A percentile compares a stretch with the other conserved stretches of the same genome.
These are phyloP conservation scores for Morinoia aosen DNA, from an alignment of 2,888 invertebrate species.

Conservation along the genomic window DNA sequence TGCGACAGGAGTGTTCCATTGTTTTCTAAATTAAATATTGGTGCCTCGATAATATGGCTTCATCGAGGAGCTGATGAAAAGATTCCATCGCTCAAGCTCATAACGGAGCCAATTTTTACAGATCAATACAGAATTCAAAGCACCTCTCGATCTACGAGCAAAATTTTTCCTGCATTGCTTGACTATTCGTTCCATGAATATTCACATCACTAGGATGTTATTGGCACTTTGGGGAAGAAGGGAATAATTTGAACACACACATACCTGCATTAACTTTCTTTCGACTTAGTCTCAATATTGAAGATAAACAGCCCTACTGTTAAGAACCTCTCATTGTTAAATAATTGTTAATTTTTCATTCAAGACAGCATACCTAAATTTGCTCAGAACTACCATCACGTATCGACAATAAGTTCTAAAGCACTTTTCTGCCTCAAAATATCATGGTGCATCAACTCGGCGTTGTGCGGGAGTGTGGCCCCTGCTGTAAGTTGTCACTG, in stretches of 20 bases:
- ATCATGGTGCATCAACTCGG: too few relatives aligned
- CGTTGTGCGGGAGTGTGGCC: neutral
- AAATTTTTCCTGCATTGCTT: neutral
- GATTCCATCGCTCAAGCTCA: neutral
- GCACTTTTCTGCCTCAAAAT: neutral
- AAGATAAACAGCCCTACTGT: neutral
- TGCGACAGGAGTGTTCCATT: neutral
- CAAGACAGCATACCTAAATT: neutral
- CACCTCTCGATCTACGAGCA: neutral
- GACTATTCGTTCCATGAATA: neutral
- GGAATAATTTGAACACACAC: neutral
- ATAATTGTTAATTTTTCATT: neutral
- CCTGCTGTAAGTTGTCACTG: neutral
- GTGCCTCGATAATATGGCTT: neutral
- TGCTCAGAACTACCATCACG: neutral
- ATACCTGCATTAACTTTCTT: neutral
- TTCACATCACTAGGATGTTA: neutral
- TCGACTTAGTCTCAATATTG: neutral
- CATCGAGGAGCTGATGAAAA: neutral
- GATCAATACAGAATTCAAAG: neutral
- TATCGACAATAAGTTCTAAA: neutral
- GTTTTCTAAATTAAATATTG: conserved; percentile 17
- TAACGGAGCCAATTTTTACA: neutral
- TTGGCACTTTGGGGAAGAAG: neutral
- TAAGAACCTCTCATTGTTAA: neutral